phyloP scores from a whole-genome alignment of 2,797 vertebrate species.

The Cryptoblepharus egeriae region DNA sequence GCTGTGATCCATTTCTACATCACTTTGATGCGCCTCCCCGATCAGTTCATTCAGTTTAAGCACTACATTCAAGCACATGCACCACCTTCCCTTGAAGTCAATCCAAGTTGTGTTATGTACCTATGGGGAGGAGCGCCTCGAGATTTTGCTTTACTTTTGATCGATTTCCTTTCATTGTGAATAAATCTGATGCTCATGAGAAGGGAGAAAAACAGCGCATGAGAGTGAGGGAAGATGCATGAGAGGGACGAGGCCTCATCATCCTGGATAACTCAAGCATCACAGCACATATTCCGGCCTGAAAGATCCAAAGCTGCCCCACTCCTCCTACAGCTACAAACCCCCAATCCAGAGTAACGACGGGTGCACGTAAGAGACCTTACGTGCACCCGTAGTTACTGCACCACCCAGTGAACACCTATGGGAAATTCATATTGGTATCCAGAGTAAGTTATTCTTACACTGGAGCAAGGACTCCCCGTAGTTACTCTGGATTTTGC shows the following conservation, averaged over 20 bases:
- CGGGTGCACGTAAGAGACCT: too few relatives aligned
- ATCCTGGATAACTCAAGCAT: background rate
- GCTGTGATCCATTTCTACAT: background rate
- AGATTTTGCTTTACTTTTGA: conserved; percentile 33
- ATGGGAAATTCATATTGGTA: too few relatives aligned
- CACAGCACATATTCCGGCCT: accelerated
- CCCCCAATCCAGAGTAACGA: too few relatives aligned
- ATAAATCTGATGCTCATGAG: background rate
- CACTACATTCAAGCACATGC: background rate
- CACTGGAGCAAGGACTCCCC: too few relatives aligned
- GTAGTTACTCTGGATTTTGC: too few relatives aligned
- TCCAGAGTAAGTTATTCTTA: too few relatives aligned
- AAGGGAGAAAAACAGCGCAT: background rate
- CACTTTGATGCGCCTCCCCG: background rate
- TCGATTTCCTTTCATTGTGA: conserved; percentile 2
- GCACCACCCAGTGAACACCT: too few relatives aligned
- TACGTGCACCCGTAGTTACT: too few relatives aligned
- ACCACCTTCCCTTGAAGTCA: background rate
- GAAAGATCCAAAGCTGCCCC: background rate
- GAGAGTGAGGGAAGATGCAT: background rate
- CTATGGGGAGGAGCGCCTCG: background rate
- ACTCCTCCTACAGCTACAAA: background rate
- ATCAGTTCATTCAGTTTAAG: conserved; percentile 18
- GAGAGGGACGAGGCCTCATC: background rate
- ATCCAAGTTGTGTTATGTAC: background rate